These are phyloP conservation scores for Caerostris extrusa DNA, from an alignment of 1,140 invertebrate species.

Conservation along the genomic window DNA sequence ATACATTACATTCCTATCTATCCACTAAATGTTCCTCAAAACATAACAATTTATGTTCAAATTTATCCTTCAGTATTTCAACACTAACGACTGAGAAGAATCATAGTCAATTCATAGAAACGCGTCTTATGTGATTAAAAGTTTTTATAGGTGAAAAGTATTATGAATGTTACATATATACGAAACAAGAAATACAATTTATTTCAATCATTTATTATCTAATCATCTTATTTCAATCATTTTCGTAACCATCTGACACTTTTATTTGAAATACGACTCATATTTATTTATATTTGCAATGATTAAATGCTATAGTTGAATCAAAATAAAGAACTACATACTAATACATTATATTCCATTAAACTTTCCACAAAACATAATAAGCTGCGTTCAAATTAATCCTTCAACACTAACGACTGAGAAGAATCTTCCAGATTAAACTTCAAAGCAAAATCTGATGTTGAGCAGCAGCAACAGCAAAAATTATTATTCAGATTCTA, in stretches of 20 bases:
- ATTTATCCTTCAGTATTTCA: background rate
- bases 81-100: background rate
- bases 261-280: too few relatives aligned
- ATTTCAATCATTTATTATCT: too few relatives aligned
- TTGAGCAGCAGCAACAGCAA: background rate
- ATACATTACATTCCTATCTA: background rate
- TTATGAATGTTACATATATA: too few relatives aligned
- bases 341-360: background rate
- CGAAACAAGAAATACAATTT: too few relatives aligned
- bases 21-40: background rate
- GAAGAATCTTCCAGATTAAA: background rate
- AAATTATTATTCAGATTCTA: background rate
- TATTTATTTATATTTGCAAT: too few relatives aligned
- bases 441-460: background rate
- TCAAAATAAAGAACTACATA: too few relatives aligned
- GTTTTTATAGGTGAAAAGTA: too few relatives aligned
- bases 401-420: background rate
- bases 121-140: too few relatives aligned
- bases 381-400: background rate
- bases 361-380: background rate
- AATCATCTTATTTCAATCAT: too few relatives aligned
- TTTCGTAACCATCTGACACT: too few relatives aligned
- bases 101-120: too few relatives aligned
- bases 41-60: background rate
- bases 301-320: too few relatives aligned